Evolutionary conservation across 2,113 vertebrate species (phyloP), one percentile per base, ranked within the genome.

Genomic region (Acrocephalus arundinaceus): DNA sequence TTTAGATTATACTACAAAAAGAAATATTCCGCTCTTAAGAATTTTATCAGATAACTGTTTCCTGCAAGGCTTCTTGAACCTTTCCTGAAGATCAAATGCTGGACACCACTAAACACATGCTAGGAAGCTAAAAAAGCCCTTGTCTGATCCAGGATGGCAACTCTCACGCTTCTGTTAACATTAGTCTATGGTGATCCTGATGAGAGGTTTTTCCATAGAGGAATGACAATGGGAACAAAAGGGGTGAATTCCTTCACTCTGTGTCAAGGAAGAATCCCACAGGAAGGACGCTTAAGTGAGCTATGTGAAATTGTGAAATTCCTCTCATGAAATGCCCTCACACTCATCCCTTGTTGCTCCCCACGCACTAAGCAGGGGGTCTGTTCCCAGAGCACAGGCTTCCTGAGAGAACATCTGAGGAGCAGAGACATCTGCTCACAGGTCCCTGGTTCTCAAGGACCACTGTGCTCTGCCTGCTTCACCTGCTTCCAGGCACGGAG

Each of bases 281-380:
- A 96, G 96, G 94, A 97, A 96, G 83, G 86, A 93, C 12, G 5
- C 46, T 89, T 48, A 72, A 81, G 86, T 1, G 11, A 96, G 54
- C 92, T 92, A 89, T 96, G 94, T 85, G 94, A 89, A 96, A 92
- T 88, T 89, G 92, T 93, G 92, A 88, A 95, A 96, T 96, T 94
- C 83, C 88, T 89, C 83, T 88, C 93, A 92, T 78, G 79, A 88
- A 95, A 87, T 49, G 20, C 73, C 94, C 92, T 95, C 79, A 74
- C 39, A 74, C 61, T 97, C 90, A 83, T 90, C 76, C 52, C 65
- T 84, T 30, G 3, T 41, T 0, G 0, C 58, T 79, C 91, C 93
- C 93, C 81, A 91, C 57, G 4, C 93, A 65, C 88, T 41, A 78
- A 90, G 93, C 93, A 93, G 94, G 94, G 85, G 61, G 92, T 89